Conservation (phyloP, 2,797 vertebrate genomes). For the Scarus forsteni region DNA sequence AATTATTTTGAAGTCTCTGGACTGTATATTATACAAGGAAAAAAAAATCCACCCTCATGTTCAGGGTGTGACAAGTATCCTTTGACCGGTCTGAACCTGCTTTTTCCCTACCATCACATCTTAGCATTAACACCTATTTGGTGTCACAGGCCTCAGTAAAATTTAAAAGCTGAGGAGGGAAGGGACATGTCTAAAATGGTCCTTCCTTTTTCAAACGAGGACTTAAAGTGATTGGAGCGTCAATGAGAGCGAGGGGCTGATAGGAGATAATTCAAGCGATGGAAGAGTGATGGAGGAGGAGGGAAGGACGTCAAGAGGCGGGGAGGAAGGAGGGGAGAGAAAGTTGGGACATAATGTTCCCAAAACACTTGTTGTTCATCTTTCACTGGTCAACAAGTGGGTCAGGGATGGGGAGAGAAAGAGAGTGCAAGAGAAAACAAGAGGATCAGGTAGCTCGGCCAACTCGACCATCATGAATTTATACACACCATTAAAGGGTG, state of each 20-base stretch:
- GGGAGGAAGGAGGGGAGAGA: background rate
- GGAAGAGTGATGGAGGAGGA: constrained; percentile 6
- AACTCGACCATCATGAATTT: constrained; percentile 32
- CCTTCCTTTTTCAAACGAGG: background rate
- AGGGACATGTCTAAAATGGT: background rate
- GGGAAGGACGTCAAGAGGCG: background rate
- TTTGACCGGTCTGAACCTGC: constrained; percentile 37
- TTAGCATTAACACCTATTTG: constrained; percentile 10
- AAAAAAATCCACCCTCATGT: too few relatives aligned
- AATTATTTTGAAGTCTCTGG: too few relatives aligned
- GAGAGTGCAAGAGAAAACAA: background rate
- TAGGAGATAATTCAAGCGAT: constrained; percentile 8
- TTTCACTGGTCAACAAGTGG: constrained; percentile 48
- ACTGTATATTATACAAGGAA: too few relatives aligned
- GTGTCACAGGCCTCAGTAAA: background rate
- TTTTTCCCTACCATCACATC: constrained; percentile 12
- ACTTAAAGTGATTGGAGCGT: background rate
- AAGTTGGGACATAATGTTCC: constrained; percentile 62
- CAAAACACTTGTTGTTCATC: constrained; percentile 66
- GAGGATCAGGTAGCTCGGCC: constrained; percentile 44
- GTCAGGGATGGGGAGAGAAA: constrained; percentile 22
- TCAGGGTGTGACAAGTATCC: too few relatives aligned
- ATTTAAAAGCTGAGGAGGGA: background rate
- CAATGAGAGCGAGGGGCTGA: background rate
- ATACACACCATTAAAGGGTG: constrained; percentile 5